Conservation (phyloP, 2,113 vertebrate genomes). For the Sphyrna mokarran region DNA sequence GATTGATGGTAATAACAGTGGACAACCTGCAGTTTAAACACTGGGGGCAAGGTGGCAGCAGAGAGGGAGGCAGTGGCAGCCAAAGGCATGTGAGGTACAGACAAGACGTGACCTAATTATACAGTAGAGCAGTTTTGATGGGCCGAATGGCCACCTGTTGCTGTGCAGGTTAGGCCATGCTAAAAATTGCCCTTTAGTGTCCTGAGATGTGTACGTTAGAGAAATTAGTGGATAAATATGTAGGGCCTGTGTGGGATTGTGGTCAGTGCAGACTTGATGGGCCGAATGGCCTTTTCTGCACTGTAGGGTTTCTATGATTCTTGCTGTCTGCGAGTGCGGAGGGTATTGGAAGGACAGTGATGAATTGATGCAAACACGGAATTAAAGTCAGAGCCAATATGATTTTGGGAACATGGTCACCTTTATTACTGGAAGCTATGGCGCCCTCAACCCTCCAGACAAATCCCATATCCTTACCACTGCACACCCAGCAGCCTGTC, state of each 20-base stretch:
- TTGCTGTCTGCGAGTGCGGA: neutral
- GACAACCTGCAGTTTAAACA: neutral
- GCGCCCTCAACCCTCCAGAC: too few relatives aligned
- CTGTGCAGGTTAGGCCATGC: neutral
- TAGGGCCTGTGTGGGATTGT: too few relatives aligned
- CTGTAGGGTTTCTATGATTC: too few relatives aligned
- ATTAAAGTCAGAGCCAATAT: neutral
- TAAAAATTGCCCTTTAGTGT: too few relatives aligned
- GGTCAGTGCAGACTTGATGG: too few relatives aligned
- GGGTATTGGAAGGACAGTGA: neutral
- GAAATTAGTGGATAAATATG: too few relatives aligned
- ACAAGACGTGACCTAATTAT: neutral
- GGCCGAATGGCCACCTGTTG: neutral
- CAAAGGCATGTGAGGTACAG: neutral
- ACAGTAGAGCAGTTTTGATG: neutral
- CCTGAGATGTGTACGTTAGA: too few relatives aligned
- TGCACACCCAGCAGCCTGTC: neutral
- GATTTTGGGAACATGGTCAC: constrained; percentile 4
- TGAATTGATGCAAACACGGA: neutral
- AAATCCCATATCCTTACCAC: neutral
- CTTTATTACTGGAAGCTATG: constrained; percentile 20
- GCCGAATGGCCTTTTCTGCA: neutral
- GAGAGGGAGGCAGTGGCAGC: too few relatives aligned
- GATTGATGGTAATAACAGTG: neutral
- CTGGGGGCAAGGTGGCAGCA: neutral